These are phyloP conservation scores for Lepidurus arcticus DNA, from an alignment of 1,140 invertebrate genomes.

Conservation along the genomic window DNA sequence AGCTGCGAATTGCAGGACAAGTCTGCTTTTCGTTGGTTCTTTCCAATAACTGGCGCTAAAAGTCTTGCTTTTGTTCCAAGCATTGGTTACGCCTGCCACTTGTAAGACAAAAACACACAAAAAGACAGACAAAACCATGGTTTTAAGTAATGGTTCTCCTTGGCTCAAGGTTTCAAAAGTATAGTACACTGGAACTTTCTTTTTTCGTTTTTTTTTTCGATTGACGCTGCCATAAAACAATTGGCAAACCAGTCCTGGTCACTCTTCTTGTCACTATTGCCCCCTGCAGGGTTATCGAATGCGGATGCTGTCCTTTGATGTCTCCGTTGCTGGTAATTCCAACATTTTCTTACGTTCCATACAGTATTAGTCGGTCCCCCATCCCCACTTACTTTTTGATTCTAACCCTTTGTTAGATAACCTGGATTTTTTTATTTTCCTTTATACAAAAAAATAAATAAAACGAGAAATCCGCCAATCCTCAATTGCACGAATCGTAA, in stretches of 20 bases:
- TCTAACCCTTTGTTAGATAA: too few relatives aligned
- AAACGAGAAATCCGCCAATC: too few relatives aligned
- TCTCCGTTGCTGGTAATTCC: not conserved
- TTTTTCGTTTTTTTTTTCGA: not conserved
- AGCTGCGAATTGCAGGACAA: not conserved
- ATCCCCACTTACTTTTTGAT: too few relatives aligned
- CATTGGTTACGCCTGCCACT: not conserved
- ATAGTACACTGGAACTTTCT: not conserved
- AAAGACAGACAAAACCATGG: not conserved
- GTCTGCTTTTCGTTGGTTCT: not conserved
- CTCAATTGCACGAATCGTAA: too few relatives aligned
- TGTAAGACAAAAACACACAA: not conserved
- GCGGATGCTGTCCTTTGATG: not conserved
- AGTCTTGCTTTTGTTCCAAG: not conserved
- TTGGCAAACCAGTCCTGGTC: not conserved
- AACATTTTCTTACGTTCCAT: not conserved
- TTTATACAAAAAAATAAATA: too few relatives aligned
- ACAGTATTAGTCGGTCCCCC: too few relatives aligned
- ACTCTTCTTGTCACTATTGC: not conserved
- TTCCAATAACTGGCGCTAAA: not conserved
- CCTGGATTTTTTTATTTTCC: too few relatives aligned
- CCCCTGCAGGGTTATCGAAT: not conserved
- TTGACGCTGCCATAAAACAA: not conserved
- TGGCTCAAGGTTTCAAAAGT: not conserved
- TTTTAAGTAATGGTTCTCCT: not conserved